phyloP scores from a whole-genome alignment of 2,888 invertebrate species.

The Apodemia mormo region DNA sequence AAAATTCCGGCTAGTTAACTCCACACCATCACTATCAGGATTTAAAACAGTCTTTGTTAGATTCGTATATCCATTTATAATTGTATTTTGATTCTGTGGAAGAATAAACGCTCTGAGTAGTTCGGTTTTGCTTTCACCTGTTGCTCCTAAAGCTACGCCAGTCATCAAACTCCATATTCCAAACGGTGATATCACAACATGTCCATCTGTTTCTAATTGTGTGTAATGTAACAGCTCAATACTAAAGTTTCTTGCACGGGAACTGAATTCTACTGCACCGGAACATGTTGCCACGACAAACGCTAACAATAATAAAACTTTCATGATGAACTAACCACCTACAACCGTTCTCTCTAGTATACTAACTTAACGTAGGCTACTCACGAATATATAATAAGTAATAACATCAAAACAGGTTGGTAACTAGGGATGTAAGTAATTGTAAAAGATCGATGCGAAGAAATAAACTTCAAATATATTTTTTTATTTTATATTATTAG shows the following conservation, averaged over 20 bases:
- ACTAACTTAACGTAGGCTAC: constrained; percentile 45
- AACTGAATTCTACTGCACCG: constrained; percentile 61
- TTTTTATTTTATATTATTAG: no score
- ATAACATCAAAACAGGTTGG: constrained; percentile 42
- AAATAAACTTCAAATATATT: neutral
- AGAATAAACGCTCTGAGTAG: constrained; percentile 60
- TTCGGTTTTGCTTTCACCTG: constrained; percentile 59
- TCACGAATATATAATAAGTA: constrained; percentile 20
- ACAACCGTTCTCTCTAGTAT: constrained; percentile 47
- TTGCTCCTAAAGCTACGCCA: constrained; percentile 65
- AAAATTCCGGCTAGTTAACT: constrained; percentile 63
- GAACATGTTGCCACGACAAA: constrained; percentile 53
- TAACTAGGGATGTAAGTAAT: constrained; percentile 18
- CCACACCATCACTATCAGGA: constrained; percentile 57
- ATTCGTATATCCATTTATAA: constrained; percentile 57
- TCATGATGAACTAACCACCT: constrained; percentile 52
- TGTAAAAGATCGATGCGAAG: neutral
- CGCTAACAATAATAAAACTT: constrained; percentile 47
- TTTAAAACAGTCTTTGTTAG: constrained; percentile 56
- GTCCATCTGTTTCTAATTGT: constrained; percentile 59
- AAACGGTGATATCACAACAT: constrained; percentile 73
- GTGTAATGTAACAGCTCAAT: constrained; percentile 67
- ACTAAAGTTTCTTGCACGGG: constrained; percentile 68
- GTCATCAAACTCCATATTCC: constrained; percentile 78
- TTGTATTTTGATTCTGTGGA: constrained; percentile 48